Conservation (phyloP, 2,797 vertebrate genomes). For the Gouania willdenowi region DNA sequence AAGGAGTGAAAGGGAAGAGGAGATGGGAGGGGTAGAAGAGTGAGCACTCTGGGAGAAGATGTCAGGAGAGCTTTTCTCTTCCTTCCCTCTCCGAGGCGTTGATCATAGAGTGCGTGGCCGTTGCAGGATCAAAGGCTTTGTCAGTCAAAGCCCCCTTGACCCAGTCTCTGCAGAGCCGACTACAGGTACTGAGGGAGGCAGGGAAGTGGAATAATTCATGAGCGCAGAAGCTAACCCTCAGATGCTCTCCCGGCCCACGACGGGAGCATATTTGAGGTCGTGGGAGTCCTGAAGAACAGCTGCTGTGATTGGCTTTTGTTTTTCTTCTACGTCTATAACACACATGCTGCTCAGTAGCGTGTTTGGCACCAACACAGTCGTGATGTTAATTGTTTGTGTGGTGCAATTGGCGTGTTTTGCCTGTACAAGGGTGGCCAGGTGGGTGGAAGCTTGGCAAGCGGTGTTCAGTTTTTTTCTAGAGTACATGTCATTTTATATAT, state of each 20-base stretch:
- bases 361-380: slow-evolving; percentile 16
- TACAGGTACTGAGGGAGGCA: slow-evolving; percentile 50
- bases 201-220: slow-evolving; percentile 67
- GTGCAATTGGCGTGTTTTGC: slow-evolving; percentile 26
- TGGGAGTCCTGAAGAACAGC: slow-evolving; percentile 41
- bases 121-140: slow-evolving; percentile 73
- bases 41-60: slow-evolving; percentile 27
- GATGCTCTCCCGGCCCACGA: slow-evolving; percentile 34
- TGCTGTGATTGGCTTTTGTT: slow-evolving; percentile 28
- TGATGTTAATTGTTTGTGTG: slow-evolving; percentile 19
- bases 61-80: slow-evolving; percentile 36
- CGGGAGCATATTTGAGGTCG: slow-evolving; percentile 46
- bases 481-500: too few species aligned
- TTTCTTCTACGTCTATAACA: slow-evolving; percentile 18
- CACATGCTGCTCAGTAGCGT: slow-evolving; percentile 8
- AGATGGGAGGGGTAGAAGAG: neutral
- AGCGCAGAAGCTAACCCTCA: slow-evolving; percentile 35
- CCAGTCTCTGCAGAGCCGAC: slow-evolving; percentile 51
- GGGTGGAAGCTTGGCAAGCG: slow-evolving; percentile 28
- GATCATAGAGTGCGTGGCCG: slow-evolving; percentile 63
- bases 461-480: slow-evolving; percentile 23
- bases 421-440: slow-evolving; percentile 35
- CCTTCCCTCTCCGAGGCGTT: slow-evolving; percentile 33
- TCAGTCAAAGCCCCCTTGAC: slow-evolving; percentile 68
- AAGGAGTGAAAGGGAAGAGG: neutral